Evolutionary conservation across 1,140 invertebrate species (phyloP), one percentile per base, ranked within the genome.

Genomic region (Nebria ingens): DNA sequence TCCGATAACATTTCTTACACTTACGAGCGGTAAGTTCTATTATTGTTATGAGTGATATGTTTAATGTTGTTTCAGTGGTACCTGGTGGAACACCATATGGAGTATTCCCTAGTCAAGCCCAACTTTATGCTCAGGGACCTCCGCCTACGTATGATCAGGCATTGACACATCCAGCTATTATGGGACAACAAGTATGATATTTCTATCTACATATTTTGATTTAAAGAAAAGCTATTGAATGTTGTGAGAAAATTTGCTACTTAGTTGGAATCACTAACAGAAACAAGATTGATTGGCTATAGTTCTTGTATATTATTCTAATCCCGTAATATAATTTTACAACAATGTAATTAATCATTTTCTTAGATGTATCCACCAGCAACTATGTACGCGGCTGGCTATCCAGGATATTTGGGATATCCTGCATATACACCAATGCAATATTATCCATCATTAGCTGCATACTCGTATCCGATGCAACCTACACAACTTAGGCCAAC

Each of bases 321-420:
- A n/a, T n/a, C n/a, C n/a, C n/a, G n/a, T n/a, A n/a, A n/a, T n/a
- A n/a, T n/a, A n/a, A n/a, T n/a, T n/a, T n/a, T n/a, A n/a, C n/a
- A n/a, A n/a, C n/a, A n/a, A n/a, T 34, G 25, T 34, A 34, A 34
- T 34, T 34, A 34, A 22, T n/a, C 21, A 9, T 29, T 51, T 53
- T 42, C 45, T 55, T 65, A 84, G 81, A 84, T 85, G 79, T 84
- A 84, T 68, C 83, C 79, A 54, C 83, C 82, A 2, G 77, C 79
- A 15, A 73, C 74, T 1, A 84, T 85, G 80, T 85, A 85, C 62
- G 80, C 82, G 23, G 74, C 76, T 23, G 82, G 83, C 51, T 86
- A 86, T 71, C 83, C 84, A 9, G 80, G 80, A 42, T 85, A 85
- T 66, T 77, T 85, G 64, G 82, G 83, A 54, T 87, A 86, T 76